Base-by-base conservation (phyloP, 1,140 invertebrate species). In the Drosophila chauvacae region DNA sequence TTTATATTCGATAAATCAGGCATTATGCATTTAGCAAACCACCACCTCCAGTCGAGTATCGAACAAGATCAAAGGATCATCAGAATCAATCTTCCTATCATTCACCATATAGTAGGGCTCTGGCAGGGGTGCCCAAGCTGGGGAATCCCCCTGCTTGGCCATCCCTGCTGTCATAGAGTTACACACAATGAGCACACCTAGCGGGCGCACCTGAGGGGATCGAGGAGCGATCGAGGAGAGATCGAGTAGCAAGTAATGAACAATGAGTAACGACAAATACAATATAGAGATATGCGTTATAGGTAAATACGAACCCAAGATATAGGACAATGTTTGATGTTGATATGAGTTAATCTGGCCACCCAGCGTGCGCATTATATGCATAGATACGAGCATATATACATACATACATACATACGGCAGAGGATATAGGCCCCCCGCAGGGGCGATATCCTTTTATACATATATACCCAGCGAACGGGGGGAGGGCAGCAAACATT, bases 271-370 rank as follows among this genome's bases (percentile, higher is more conserved):
- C 50, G 75, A 87, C 83, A 82, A 85, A 84, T 84, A 85, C 81
- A 85, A 80, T 64, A 68, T 61, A 51, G 45, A 65, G 18, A 77
- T 77, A 77, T 76, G 62, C 63, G 63, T 77, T 83, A 76, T 70
- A 81, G 73, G 73, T 77, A 72, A 72, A 35, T 42, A 75, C 39
- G 47, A 37, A 80, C 76, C 66, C 75, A 85, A 85, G 65, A 74
- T 87, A 87, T 88, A 87, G 80, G 80, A 71, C 68, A 87, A 90
- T 87, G 84, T 88, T 88, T 90, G 80, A 88, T 88, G 84, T 88
- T 88, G 73, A 90, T 78, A 78, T 80, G 81, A 78, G 81, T 80
- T 83, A 88, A 65, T 75, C 61, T 63, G 80, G 80, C 70, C 79
- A 82, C 71, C 72, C 77, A 73, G 72, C 41, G 73, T 77, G 73